Evolutionary conservation across 2,797 vertebrate species (phyloP), one percentile per base, ranked within the genome.

Genomic region (Gallinago solitaria): DNA sequence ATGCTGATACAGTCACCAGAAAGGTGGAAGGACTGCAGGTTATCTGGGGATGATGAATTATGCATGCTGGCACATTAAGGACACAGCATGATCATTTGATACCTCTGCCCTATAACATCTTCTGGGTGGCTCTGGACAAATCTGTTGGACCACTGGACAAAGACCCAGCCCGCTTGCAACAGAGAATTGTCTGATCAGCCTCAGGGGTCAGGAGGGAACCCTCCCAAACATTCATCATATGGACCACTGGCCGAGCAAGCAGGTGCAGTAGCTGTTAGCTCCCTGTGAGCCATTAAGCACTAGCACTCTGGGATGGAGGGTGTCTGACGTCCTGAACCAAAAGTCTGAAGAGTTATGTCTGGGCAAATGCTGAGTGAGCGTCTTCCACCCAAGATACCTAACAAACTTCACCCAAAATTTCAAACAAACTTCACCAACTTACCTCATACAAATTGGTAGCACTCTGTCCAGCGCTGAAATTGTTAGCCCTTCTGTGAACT

Each of bases 1-100:
- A 97, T 97, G 71, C 65, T 96, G 94, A 94, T 95, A 85, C 39
- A 89, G 83, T 79, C 65, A 92, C 63, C 74, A 90, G 89, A 97
- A 96, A 51, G 27, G 54, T 93, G 82, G 94, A 87, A 87, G 68
- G n/a, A 83, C 73, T 94, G 71, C 82, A 83, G 82, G 86, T 93
- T 97, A 83, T 73, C 74, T 87, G 73, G 88, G 83, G 75, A 80
- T 90, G 87, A 93, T 94, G 48, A 90, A 90, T 96, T 85, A 96
- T 95, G 74, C 56, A 87, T 90, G 63, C 45, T 7, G 10, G 45
- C 63, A 93, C 43, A 41, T 59, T 93, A 83, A 92, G 75, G 82
- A 89, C 82, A 69, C 2, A 1, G 20, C 81, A 89, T 65, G 61
- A 56, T 88, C 91, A 65, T 93, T 78, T 60, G 37, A 24, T 83